phyloP scores from a whole-genome alignment of 1,140 invertebrate species.

The Anagrus nilaparvatae region DNA sequence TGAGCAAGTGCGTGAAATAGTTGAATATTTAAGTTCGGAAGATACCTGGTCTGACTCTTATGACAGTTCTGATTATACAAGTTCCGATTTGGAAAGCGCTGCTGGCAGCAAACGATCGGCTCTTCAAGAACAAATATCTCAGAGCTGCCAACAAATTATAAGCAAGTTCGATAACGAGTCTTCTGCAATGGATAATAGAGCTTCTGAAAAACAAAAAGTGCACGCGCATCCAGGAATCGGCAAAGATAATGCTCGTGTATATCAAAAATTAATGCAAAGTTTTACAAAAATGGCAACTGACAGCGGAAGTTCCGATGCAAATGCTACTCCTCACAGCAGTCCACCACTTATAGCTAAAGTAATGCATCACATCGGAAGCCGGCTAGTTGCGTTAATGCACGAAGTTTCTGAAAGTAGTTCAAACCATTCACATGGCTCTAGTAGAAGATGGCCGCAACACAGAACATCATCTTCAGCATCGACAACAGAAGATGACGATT shows the following conservation, averaged over 20 bases:
- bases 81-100: slow-evolving; percentile 72
- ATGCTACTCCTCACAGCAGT: slow-evolving; percentile 53
- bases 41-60: slow-evolving; percentile 89
- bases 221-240: slow-evolving; percentile 41
- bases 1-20: slow-evolving; percentile 81
- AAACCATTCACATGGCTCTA: slow-evolving; percentile 18
- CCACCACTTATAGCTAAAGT: slow-evolving; percentile 84
- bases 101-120: slow-evolving; percentile 55
- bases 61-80: slow-evolving; percentile 82
- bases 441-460: slow-evolving; percentile 13
- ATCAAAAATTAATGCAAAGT: slow-evolving; percentile 71
- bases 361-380: slow-evolving; percentile 82
- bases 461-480: slow-evolving; percentile 54
- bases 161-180: slow-evolving; percentile 64
- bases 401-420: slow-evolving; percentile 70
- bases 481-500: slow-evolving; percentile 69
- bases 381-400: slow-evolving; percentile 85
- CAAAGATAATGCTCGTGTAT: slow-evolving; percentile 69
- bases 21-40: slow-evolving; percentile 82
- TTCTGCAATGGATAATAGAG: too few species aligned
- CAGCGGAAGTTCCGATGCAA: slow-evolving; percentile 34
- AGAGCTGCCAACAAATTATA: slow-evolving; percentile 79
- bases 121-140: slow-evolving; percentile 74
- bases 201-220: slow-evolving; percentile 18
- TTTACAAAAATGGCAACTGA: slow-evolving; percentile 61